A percentile compares a stretch with the other conserved stretches of the same genome.
Conservation (phyloP, 2,888 invertebrate genomes). For the Macrosiphum euphorbiae region DNA sequence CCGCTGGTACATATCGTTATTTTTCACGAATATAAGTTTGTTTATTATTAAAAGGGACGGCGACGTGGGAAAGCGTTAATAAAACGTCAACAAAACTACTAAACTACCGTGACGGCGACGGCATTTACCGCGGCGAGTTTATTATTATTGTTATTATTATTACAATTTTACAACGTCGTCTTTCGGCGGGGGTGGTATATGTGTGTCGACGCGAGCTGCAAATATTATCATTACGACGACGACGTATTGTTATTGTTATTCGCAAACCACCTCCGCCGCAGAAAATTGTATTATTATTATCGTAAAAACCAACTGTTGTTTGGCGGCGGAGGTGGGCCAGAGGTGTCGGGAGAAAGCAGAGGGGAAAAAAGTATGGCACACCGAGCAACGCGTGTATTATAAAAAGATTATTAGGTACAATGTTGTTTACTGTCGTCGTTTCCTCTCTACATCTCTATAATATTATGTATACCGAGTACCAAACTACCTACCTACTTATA, state of each 20-base stretch:
- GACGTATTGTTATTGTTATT: conserved; percentile 59
- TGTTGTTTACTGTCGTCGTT: neutral
- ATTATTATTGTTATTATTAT: conserved; percentile 48
- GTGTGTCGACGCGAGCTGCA: conserved; percentile 23
- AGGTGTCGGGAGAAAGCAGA: neutral
- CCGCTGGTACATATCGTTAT: neutral
- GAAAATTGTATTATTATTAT: conserved; percentile 46
- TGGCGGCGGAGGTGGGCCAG: neutral
- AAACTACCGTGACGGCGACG: neutral
- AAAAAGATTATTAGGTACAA: conserved; percentile 49
- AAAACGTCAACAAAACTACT: conserved; percentile 59
- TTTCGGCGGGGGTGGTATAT: neutral
- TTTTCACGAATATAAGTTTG: conserved; percentile 32
- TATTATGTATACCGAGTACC: neutral
- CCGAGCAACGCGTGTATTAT: conserved; percentile 18
- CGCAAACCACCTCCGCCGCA: conserved; percentile 16
- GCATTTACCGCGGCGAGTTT: conserved; percentile 34
- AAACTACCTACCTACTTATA: neutral
- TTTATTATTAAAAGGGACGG: conserved; percentile 52
- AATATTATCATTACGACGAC: conserved; percentile 49
- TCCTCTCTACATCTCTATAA: neutral
- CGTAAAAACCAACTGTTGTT: conserved; percentile 57
- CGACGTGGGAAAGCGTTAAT: conserved; percentile 24
- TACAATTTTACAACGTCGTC: conserved; percentile 41
- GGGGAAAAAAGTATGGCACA: neutral